A percentile compares a stretch with the other conserved stretches of the same genome.
Evolutionary conservation across 1,140 invertebrate species (phyloP).

Genomic region (Achatina immaculata): DNA sequence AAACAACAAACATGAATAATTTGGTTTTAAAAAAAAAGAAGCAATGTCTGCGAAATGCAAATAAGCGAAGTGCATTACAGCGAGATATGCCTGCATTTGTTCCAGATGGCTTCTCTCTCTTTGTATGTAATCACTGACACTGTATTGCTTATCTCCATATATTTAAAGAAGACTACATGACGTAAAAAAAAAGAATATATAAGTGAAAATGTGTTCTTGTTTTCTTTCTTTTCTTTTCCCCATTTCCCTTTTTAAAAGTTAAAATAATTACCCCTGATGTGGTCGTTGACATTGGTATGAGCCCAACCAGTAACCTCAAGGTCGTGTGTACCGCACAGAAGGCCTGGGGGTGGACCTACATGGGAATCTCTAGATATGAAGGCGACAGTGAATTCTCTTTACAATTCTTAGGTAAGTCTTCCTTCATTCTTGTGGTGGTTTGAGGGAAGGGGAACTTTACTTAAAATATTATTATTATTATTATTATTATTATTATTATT

Average conservation of each 20-base stretch:
- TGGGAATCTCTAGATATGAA: constrained; percentile 42
- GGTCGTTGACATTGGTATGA: constrained; percentile 43
- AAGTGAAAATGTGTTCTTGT: too few relatives aligned
- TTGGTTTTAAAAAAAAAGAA: too few relatives aligned
- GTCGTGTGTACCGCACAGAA: constrained; percentile 43
- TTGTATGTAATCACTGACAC: too few relatives aligned
- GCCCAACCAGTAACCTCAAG: constrained; percentile 42
- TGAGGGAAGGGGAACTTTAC: not conserved
- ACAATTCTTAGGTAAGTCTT: constrained; percentile 29
- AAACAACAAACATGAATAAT: too few relatives aligned
- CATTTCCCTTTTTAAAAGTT: constrained; percentile 35
- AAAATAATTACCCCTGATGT: constrained; percentile 46
- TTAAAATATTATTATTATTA: not conserved
- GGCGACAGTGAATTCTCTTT: constrained; percentile 35
- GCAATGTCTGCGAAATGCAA: too few relatives aligned
- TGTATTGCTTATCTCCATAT: too few relatives aligned
- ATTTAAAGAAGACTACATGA: too few relatives aligned
- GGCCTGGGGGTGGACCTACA: constrained; percentile 47
- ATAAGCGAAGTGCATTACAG: too few relatives aligned
- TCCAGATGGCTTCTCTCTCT: too few relatives aligned
- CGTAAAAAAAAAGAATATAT: too few relatives aligned
- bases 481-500: not conserved
- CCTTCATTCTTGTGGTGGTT: not conserved
- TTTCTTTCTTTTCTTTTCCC: too few relatives aligned
- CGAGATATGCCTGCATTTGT: too few relatives aligned